Percentiles rank a stretch among this genome's conserved stretches.
Evolutionary conservation across 2,797 vertebrate species (phyloP).

Genomic region (Takifugu ocellatus): DNA sequence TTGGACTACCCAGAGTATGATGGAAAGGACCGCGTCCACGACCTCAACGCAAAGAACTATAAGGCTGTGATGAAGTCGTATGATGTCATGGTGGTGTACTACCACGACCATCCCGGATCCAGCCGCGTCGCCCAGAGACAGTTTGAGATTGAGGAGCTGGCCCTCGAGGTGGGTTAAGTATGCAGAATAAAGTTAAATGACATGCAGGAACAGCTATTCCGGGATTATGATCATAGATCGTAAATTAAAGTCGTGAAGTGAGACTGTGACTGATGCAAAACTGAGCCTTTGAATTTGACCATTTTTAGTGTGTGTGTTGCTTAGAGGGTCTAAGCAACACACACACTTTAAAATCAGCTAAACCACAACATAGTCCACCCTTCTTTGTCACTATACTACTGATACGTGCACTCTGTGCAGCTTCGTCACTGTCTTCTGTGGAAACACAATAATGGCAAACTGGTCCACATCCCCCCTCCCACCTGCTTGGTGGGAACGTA

Average conservation of each 20-base stretch:
- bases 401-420: too few species aligned
- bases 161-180: constrained; percentile 82
- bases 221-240: constrained; percentile 1
- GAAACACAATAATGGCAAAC: too few species aligned
- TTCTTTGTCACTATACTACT: too few species aligned
- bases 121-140: constrained; percentile 84
- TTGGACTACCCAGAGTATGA: constrained; percentile 86
- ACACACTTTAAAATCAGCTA: too few species aligned
- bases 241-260: background rate
- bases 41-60: constrained; percentile 85
- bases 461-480: too few species aligned
- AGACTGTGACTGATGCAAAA: background rate
- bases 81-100: constrained; percentile 86
- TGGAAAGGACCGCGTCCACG: constrained; percentile 84
- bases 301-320: too few species aligned
- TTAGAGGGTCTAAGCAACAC: too few species aligned
- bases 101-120: constrained; percentile 84
- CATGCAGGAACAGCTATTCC: background rate
- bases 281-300: background rate
- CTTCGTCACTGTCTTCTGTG: too few species aligned
- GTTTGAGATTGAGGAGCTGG: constrained; percentile 86
- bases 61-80: constrained; percentile 87
- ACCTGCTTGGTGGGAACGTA: too few species aligned
- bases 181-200: background rate
- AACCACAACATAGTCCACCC: too few species aligned